These are phyloP conservation scores for Tanaodytes sp. DNA, from an alignment of 2,888 invertebrate species.

Conservation along the genomic window DNA sequence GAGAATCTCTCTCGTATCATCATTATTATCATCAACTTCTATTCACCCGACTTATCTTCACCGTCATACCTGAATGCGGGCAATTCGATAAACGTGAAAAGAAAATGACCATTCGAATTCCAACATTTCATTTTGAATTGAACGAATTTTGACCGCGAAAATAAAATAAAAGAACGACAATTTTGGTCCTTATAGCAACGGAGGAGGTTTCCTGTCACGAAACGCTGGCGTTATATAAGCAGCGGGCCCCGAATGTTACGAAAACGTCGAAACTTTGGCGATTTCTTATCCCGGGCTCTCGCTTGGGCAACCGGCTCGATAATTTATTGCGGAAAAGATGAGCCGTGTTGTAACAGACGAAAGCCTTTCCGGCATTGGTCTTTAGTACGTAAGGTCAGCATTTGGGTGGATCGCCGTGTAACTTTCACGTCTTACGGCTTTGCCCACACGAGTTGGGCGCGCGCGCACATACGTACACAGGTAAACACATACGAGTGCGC, in stretches of 20 bases:
- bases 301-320: constrained; percentile 32
- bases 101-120: too few species aligned
- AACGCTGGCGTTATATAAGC: constrained; percentile 19
- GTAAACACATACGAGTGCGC: background rate
- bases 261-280: constrained; percentile 42
- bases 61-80: too few species aligned
- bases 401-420: constrained; percentile 60
- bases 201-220: too few species aligned
- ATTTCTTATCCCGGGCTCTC: constrained; percentile 13
- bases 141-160: too few species aligned
- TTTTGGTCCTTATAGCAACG: too few species aligned
- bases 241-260: constrained; percentile 25
- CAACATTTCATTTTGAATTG: too few species aligned
- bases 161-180: too few species aligned
- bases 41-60: too few species aligned
- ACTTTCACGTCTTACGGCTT: constrained; percentile 63
- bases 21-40: background rate
- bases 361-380: constrained; percentile 54
- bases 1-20: too few species aligned
- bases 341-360: constrained; percentile 37
- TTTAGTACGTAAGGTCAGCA: constrained; percentile 71
- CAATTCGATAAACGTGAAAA: too few species aligned
- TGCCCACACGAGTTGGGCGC: constrained; percentile 42
- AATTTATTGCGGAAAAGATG: constrained; percentile 47
- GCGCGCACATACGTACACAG: constrained; percentile 44